These are phyloP conservation scores for Pyrocoelia pectoralis DNA, from an alignment of 2,888 invertebrate species.

Conservation along the genomic window DNA sequence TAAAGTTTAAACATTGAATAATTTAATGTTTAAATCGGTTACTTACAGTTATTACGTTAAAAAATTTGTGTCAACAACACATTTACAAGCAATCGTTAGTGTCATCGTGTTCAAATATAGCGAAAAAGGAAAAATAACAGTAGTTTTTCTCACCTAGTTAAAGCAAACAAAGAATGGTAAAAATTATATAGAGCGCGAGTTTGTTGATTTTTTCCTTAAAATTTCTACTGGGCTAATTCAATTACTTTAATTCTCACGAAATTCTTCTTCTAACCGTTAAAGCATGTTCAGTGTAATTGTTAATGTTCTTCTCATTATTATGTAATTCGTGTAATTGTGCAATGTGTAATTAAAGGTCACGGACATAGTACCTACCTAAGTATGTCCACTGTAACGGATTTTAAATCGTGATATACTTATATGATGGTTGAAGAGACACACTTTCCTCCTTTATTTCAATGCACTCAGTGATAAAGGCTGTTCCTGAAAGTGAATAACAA, in stretches of 20 bases:
- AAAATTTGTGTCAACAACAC: constrained; percentile 2
- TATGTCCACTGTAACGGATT: constrained; percentile 21
- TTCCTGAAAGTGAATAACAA: neutral
- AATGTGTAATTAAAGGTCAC: constrained; percentile 15
- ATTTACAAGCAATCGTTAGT: neutral
- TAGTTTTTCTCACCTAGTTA: neutral
- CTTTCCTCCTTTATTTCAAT: neutral
- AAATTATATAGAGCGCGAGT: too few relatives aligned
- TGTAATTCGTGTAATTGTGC: constrained; percentile 20
- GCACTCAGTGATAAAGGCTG: neutral
- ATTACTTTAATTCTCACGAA: neutral
- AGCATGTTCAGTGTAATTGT: too few relatives aligned
- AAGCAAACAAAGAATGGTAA: neutral
- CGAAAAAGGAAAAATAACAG: neutral
- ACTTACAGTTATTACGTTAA: neutral
- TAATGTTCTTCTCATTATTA: constrained; percentile 5
- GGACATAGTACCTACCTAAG: constrained; percentile 17
- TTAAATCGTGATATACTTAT: neutral
- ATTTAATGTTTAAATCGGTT: neutral
- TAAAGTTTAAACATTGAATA: neutral
- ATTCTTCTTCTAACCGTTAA: neutral
- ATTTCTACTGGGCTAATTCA: neutral
- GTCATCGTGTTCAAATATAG: neutral
- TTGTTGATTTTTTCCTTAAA: neutral
- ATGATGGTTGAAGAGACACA: too few relatives aligned